These are phyloP conservation scores for Linyphia triangularis DNA, from an alignment of 2,888 invertebrate genomes.

Conservation along the genomic window DNA sequence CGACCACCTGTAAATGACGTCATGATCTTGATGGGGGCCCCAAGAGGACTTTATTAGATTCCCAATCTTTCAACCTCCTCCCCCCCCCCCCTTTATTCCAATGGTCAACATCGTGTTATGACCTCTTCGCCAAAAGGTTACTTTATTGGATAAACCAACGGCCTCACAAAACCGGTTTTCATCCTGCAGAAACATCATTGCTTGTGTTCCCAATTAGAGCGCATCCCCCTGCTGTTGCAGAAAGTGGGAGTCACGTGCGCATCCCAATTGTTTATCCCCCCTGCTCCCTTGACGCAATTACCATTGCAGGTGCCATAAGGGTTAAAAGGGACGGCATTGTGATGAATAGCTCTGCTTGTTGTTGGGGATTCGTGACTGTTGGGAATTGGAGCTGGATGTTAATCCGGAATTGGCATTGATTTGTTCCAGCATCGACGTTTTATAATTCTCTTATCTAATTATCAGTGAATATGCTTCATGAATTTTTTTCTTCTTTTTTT, in stretches of 20 bases:
- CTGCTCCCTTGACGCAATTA: slow-evolving; percentile 39
- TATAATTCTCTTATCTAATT: too few species aligned
- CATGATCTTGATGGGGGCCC: not conserved
- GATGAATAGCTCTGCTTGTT: slow-evolving; percentile 20
- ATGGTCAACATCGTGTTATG: slow-evolving; percentile 20
- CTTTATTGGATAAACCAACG: slow-evolving; percentile 45
- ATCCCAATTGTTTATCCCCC: slow-evolving; percentile 26
- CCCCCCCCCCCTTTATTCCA: not conserved
- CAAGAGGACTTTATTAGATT: slow-evolving; percentile 31
- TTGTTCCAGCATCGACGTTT: not conserved
- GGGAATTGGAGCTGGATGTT: slow-evolving; percentile 3
- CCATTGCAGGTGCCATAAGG: slow-evolving; percentile 37
- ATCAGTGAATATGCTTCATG: too few species aligned
- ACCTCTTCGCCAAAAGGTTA: not conserved
- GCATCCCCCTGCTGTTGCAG: slow-evolving; percentile 8
- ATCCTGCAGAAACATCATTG: not conserved
- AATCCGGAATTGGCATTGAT: slow-evolving; percentile 4
- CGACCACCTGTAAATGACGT: slow-evolving; percentile 62
- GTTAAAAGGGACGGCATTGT: not conserved
- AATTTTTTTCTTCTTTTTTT: too few species aligned
- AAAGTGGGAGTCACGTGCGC: not conserved
- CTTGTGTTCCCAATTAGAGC: slow-evolving; percentile 30
- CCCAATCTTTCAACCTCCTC: not conserved
- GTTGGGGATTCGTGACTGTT: slow-evolving; percentile 13
- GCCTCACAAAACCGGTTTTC: slow-evolving; percentile 13